These are phyloP conservation scores for Tubulanus polymorphus DNA, from an alignment of 2,888 invertebrate species.

Conservation along the genomic window DNA sequence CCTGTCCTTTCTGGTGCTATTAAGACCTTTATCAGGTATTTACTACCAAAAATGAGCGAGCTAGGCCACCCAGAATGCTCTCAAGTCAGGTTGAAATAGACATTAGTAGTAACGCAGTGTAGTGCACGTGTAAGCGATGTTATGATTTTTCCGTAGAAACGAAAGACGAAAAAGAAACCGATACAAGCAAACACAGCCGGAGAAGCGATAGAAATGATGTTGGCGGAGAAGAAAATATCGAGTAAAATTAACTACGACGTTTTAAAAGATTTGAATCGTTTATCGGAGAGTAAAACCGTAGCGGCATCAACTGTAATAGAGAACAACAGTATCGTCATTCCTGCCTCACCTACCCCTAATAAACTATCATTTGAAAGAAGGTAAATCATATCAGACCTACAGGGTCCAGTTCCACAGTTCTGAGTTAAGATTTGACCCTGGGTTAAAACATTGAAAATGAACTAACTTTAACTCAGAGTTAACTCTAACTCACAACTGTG, in stretches of 20 bases:
- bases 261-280: conserved; percentile 66
- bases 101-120: too few species aligned
- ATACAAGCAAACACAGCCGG: conserved; percentile 58
- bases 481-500: too few species aligned
- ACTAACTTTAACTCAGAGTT: too few species aligned
- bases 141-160: conserved; percentile 28
- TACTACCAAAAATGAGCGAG: too few species aligned
- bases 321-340: background rate
- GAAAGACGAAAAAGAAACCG: conserved; percentile 25
- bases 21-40: too few species aligned
- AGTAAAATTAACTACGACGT: conserved; percentile 98
- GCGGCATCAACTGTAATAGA: background rate
- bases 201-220: conserved; percentile 93
- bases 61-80: too few species aligned
- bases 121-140: too few species aligned
- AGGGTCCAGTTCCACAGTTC: too few species aligned
- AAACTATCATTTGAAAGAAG: background rate
- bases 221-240: conserved; percentile 92
- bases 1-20: too few species aligned
- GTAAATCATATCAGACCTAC: background rate
- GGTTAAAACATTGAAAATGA: too few species aligned
- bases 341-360: background rate
- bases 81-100: too few species aligned
- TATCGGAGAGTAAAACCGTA: conserved; percentile 4
- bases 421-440: too few species aligned